Evolutionary conservation across 2,888 invertebrate species (phyloP), one percentile per base, ranked within the genome.

Genomic region (Dermolepida albohirtum): DNA sequence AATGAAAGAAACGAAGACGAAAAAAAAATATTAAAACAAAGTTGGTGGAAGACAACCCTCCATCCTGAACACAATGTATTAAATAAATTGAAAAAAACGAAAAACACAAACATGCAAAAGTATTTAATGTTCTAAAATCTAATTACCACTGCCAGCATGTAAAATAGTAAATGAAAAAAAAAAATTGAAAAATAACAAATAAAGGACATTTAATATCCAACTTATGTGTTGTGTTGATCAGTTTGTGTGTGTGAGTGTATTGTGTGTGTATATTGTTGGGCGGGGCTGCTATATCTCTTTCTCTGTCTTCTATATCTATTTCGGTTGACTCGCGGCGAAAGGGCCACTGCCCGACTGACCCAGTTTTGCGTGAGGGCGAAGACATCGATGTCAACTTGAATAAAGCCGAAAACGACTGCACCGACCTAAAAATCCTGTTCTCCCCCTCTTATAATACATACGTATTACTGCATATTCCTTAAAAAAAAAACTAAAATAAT

Each of bases 81-180:
- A 52, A 29, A 29, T 34, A 52, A 34, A 22, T 34, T 62, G 27
- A 29, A 34, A 47, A 27, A 14, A 59, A 47, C 22, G 17, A 47
- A 47, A 62, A 29, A 47, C 47, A 62, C 22, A 62, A 47, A 49
- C 59, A 62, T 34, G 47, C 47, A 62, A 59, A 59, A 47, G 34
- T 71, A 73, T 74, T 72, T 76, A 75, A 75, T 76, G 74, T 76
- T 76, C 75, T 75, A 79, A 81, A 79, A 77, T 78, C 78, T 79
- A 79, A 78, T 76, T 75, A 79, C 78, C 74, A 81, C 80, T 81
- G 81, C 80, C 80, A 81, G 75, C 76, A 78, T 77, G 77, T 77
- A 75, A 77, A 74, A 71, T 75, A 72, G 54, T 34, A 34, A 34
- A 51, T 41, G 29, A 52, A 64, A 64, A 43, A n/a, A n/a, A 51